phyloP scores from a whole-genome alignment of 2,797 vertebrate species.

The Thaleichthys pacificus region DNA sequence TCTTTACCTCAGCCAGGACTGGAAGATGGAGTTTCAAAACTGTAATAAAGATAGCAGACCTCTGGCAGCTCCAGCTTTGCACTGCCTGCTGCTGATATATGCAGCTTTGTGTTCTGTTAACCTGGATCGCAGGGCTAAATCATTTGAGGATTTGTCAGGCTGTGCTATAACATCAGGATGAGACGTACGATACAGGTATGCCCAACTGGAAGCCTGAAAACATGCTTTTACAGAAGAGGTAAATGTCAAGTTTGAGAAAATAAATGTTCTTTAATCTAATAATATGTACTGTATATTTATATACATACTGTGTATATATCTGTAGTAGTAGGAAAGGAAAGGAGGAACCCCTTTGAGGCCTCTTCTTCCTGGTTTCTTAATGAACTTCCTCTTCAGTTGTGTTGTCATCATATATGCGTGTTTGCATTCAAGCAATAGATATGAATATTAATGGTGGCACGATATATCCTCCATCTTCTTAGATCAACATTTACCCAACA shows the following conservation, averaged over 20 bases:
- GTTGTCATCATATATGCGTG: slow-evolving; percentile 28
- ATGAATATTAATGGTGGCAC: slow-evolving; percentile 40
- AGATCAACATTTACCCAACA: slow-evolving; percentile 41
- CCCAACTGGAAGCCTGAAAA: slow-evolving; percentile 26
- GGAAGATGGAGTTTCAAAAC: slow-evolving; percentile 34
- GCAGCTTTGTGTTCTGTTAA: slow-evolving; percentile 32
- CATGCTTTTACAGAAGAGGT: slow-evolving; percentile 40
- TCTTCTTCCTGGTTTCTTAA: neutral
- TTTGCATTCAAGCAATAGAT: slow-evolving; percentile 39
- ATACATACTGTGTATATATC: no score
- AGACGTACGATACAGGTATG: slow-evolving; percentile 9
- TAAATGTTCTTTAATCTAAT: slow-evolving; percentile 55
- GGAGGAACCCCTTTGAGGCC: slow-evolving; percentile 12
- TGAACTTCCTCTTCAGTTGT: slow-evolving; percentile 34
- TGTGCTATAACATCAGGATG: slow-evolving; percentile 18
- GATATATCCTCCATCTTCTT: slow-evolving; percentile 28
- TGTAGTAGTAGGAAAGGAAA: slow-evolving; percentile 17
- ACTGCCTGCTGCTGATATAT: slow-evolving; percentile 31
- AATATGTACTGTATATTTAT: slow-evolving; percentile 16
- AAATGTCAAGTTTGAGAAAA: slow-evolving; percentile 56
- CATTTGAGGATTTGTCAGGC: slow-evolving; percentile 34
- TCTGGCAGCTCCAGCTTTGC: slow-evolving; percentile 37
- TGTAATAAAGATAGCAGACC: slow-evolving; percentile 44
- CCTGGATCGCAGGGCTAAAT: slow-evolving; percentile 31
- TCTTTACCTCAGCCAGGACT: neutral